Evolutionary conservation across 2,113 vertebrate species (phyloP).

Genomic region (Tetraodon nigroviridis): DNA sequence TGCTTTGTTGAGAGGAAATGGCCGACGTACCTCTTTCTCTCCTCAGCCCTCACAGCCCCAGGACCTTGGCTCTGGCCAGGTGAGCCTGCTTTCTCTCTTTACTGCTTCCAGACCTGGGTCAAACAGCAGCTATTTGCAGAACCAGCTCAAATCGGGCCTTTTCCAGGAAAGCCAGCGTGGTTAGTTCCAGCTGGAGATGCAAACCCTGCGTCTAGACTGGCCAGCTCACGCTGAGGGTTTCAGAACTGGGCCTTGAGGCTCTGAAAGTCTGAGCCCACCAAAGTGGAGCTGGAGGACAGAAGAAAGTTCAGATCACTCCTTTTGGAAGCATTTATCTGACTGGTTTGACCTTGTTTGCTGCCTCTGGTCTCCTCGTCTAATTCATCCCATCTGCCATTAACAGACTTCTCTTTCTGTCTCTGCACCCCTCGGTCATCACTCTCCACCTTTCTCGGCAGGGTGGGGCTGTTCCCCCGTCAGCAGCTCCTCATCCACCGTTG

Average conservation of each 20-base stretch:
- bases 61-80: conserved; percentile 81
- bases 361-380: conserved; percentile 19
- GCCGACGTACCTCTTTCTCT: conserved; percentile 78
- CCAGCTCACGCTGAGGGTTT: no score
- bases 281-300: not conserved
- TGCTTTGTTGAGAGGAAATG: conserved; percentile 41
- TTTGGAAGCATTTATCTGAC: not conserved
- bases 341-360: conserved; percentile 30
- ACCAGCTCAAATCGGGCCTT: no score
- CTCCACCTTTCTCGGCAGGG: conserved; percentile 40
- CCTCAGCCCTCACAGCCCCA: conserved; percentile 76
- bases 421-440: conserved; percentile 19
- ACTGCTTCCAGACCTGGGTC: conserved; percentile 29
- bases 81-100: conserved; percentile 70
- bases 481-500: conserved; percentile 22
- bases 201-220: no score
- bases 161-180: no score
- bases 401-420: conserved; percentile 14
- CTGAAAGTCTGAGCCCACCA: not conserved
- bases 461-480: conserved; percentile 24
- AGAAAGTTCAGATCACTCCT: not conserved
- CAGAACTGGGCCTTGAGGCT: no score
- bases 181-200: no score
- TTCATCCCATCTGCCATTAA: conserved; percentile 14
- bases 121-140: conserved; percentile 25